phyloP scores from a whole-genome alignment of 2,797 vertebrate genomes.

The Odontamblyopus rebecca region DNA sequence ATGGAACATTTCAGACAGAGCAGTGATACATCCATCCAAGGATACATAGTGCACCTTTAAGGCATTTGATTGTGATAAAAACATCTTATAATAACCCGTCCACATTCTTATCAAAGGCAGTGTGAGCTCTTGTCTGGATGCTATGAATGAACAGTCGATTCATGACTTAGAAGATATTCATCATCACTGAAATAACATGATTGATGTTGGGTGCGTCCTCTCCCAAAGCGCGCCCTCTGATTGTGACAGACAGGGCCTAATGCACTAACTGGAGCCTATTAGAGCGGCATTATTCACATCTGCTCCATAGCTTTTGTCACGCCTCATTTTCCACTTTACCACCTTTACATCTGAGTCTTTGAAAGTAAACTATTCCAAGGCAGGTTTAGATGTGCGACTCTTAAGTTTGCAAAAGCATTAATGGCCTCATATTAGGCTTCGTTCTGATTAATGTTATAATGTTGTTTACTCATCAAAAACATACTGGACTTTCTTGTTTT shows the following conservation, averaged over 20 bases:
- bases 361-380: constrained; percentile 17
- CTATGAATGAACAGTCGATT: constrained; percentile 21
- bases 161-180: constrained; percentile 35
- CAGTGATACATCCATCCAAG: too few relatives aligned
- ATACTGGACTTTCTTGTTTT: too few relatives aligned
- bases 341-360: constrained; percentile 20
- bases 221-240: background rate
- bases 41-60: background rate
- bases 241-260: constrained; percentile 37
- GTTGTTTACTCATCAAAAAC: too few relatives aligned
- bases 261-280: constrained; percentile 11
- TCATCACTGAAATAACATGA: constrained; percentile 36
- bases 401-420: too few relatives aligned
- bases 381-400: background rate
- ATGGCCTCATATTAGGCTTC: too few relatives aligned
- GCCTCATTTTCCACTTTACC: background rate
- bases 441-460: too few relatives aligned
- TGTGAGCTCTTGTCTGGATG: constrained; percentile 26
- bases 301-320: constrained; percentile 13
- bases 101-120: background rate
- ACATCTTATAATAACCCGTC: constrained; percentile 6
- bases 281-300: constrained; percentile 2
- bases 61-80: constrained; percentile 24
- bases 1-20: too few relatives aligned
- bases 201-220: constrained; percentile 20